These are phyloP conservation scores for Lepus timidus DNA, from an alignment of 2,113 vertebrate species.

Conservation along the genomic window DNA sequence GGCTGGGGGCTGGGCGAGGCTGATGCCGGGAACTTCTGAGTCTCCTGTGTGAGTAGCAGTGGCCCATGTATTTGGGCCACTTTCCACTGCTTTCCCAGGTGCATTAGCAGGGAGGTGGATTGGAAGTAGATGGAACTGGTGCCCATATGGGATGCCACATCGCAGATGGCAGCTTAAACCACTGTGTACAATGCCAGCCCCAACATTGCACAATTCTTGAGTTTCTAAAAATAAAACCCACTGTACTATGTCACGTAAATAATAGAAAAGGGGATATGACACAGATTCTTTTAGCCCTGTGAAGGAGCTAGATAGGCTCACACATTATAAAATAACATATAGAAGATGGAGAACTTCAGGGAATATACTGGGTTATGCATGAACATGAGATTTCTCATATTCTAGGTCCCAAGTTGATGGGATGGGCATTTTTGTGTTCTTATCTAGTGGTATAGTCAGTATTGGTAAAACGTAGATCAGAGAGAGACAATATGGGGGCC, in stretches of 20 bases:
- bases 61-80: too few relatives aligned
- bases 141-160: too few relatives aligned
- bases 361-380: background rate
- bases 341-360: background rate
- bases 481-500: background rate
- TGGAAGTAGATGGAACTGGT: too few relatives aligned
- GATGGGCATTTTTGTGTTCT: background rate
- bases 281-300: background rate
- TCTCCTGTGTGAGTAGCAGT: too few relatives aligned
- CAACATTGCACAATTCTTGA: background rate
- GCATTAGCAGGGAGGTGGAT: too few relatives aligned
- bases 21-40: too few relatives aligned
- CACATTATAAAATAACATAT: slow-evolving; percentile 28
- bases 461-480: slow-evolving; percentile 1
- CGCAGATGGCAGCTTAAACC: too few relatives aligned
- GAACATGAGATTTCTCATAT: background rate
- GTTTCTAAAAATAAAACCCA: background rate
- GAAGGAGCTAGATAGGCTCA: background rate
- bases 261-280: background rate
- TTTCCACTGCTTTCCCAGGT: too few relatives aligned
- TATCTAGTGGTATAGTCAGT: background rate
- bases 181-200: too few relatives aligned
- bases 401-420: background rate
- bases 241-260: background rate
- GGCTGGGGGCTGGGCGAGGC: too few relatives aligned